These are phyloP conservation scores for Ornithoptera priamus DNA, from an alignment of 2,888 invertebrate species.

Conservation along the genomic window DNA sequence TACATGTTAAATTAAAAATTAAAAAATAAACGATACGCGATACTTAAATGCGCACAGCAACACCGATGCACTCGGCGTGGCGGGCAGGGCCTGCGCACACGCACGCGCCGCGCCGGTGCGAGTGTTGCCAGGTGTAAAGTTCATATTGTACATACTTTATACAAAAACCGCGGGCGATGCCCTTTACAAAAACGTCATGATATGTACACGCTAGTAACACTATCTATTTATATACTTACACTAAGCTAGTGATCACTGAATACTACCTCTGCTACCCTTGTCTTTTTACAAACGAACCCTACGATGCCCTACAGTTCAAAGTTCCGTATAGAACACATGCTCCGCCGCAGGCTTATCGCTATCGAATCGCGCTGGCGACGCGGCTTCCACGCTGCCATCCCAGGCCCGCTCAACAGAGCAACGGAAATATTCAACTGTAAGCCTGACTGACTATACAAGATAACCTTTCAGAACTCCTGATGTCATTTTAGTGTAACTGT, in stretches of 20 bases:
- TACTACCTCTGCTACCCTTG: conserved; percentile 37
- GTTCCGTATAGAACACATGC: conserved; percentile 47
- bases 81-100: no score
- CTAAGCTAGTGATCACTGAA: conserved; percentile 57
- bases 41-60: conserved; percentile 59
- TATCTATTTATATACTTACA: conserved; percentile 49
- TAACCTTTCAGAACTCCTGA: conserved; percentile 56
- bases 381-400: conserved; percentile 13
- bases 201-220: conserved; percentile 66
- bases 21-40: conserved; percentile 36
- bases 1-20: conserved; percentile 41
- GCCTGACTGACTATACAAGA: conserved; percentile 47
- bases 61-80: background rate
- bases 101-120: no score
- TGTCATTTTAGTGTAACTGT: conserved; percentile 36
- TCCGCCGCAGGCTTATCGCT: conserved; percentile 47
- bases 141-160: conserved; percentile 61
- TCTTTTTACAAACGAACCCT: conserved; percentile 49
- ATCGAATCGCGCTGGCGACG: conserved; percentile 49
- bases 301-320: conserved; percentile 72
- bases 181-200: conserved; percentile 62
- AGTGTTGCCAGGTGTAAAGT: conserved; percentile 15
- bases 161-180: conserved; percentile 49
- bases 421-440: conserved; percentile 49
- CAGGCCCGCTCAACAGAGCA: conserved; percentile 20